Evolutionary conservation across 2,113 vertebrate genomes (phyloP).

Genomic region (Melanerpes formicivorus): DNA sequence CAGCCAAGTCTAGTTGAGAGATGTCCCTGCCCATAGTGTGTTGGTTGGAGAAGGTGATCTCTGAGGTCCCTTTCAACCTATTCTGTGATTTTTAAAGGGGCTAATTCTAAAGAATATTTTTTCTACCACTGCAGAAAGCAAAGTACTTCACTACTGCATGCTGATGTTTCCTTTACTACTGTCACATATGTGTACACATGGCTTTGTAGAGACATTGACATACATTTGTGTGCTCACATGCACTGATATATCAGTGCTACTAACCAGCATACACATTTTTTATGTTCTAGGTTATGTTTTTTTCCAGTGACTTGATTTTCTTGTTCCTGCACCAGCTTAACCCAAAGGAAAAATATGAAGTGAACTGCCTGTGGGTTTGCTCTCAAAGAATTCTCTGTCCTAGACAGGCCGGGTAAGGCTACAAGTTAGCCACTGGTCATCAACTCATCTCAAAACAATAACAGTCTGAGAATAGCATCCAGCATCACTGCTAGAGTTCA

Average conservation of each 20-base stretch:
- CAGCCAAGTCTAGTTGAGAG: too few species aligned
- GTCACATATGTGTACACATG: not conserved
- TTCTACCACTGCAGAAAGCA: rapidly evolving
- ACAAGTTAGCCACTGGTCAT: constrained; percentile 41
- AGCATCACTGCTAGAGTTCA: not conserved
- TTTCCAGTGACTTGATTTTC: not conserved
- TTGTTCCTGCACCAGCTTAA: not conserved
- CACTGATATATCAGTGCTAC: not conserved
- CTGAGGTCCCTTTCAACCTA: not conserved
- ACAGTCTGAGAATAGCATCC: not conserved
- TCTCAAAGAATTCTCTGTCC: constrained; percentile 39
- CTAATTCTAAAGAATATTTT: not conserved
- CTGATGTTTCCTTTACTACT: not conserved
- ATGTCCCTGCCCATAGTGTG: too few species aligned
- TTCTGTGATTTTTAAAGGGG: not conserved
- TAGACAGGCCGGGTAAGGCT: not conserved
- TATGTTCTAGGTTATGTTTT: not conserved
- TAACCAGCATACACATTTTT: not conserved
- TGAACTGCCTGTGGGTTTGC: constrained; percentile 2
- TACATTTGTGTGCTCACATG: rapidly evolving
- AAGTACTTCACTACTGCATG: not conserved
- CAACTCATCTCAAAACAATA: not conserved
- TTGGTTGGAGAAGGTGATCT: too few species aligned
- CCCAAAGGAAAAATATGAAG: not conserved
- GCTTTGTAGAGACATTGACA: not conserved